phyloP scores from a whole-genome alignment of 2,797 vertebrate species.

The Eupleurogrammus muticus region DNA sequence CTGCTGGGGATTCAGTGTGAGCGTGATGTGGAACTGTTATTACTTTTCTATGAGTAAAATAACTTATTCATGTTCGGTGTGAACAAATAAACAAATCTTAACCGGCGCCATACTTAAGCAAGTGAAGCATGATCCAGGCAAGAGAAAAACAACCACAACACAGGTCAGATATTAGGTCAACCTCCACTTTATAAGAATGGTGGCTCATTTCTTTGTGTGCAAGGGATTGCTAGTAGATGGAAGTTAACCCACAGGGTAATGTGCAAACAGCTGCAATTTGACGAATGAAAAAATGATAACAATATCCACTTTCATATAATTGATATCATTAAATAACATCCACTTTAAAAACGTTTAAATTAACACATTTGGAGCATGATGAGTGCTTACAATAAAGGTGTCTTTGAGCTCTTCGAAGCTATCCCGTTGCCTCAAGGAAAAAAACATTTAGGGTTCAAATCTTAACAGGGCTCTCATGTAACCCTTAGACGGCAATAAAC shows the following conservation, averaged over 20 bases:
- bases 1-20: constrained; percentile 55
- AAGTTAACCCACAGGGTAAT: constrained; percentile 24
- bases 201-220: constrained; percentile 15
- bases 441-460: constrained; percentile 22
- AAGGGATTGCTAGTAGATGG: constrained; percentile 20
- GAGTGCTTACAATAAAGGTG: background rate
- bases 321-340: background rate
- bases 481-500: constrained; percentile 49
- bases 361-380: background rate
- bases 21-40: constrained; percentile 56
- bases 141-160: constrained; percentile 15
- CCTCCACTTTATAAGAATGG: constrained; percentile 4
- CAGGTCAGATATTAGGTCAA: constrained; percentile 28
- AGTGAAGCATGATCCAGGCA: constrained; percentile 7
- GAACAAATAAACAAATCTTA: constrained; percentile 42
- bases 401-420: background rate
- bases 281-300: background rate
- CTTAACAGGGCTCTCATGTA: constrained; percentile 15
- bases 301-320: background rate
- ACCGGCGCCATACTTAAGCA: constrained; percentile 22
- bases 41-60: constrained; percentile 63
- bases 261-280: background rate
- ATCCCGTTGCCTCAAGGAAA: constrained; percentile 17
- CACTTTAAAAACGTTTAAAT: background rate
- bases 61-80: constrained; percentile 24